These are phyloP conservation scores for Chondrilla cf. caribensis DNA, from an alignment of 37 sponge, comb jelly and placozoan genomes.

Conservation along the genomic window DNA sequence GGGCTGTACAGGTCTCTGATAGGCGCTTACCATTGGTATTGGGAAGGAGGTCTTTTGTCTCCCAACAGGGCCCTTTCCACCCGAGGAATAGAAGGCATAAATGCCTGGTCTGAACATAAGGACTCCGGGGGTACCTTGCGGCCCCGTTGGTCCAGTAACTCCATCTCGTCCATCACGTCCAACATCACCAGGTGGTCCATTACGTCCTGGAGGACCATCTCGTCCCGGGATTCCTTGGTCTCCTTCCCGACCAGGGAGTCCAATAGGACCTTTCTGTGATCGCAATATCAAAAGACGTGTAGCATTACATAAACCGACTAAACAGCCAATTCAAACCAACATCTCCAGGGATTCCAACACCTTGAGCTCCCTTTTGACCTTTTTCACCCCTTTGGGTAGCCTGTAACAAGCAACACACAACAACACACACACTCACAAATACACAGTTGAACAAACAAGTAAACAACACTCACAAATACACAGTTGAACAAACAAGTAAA, in stretches of 20 bases:
- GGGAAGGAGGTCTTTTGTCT: constrained; percentile 5
- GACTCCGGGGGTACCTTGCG: constrained; percentile 6
- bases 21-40: neutral
- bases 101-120: constrained; percentile 17
- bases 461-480: too few species aligned
- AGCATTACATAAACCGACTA: neutral
- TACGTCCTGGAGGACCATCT: neutral
- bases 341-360: constrained; percentile 2
- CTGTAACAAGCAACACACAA: neutral
- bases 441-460: too few species aligned
- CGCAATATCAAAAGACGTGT: neutral
- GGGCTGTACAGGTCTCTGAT: neutral
- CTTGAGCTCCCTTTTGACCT: neutral
- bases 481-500: too few species aligned
- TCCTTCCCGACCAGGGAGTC: neutral
- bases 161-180: constrained; percentile 14
- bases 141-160: neutral
- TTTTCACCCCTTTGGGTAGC: neutral
- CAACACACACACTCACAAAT: too few species aligned
- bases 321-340: neutral
- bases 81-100: constrained; percentile 18
- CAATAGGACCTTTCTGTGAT: constrained; percentile 4
- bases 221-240: neutral
- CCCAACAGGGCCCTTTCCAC: constrained; percentile 27
- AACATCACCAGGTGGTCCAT: constrained; percentile 1